Conservation (phyloP, 2,888 invertebrate genomes). For the Drosophila putrida region DNA sequence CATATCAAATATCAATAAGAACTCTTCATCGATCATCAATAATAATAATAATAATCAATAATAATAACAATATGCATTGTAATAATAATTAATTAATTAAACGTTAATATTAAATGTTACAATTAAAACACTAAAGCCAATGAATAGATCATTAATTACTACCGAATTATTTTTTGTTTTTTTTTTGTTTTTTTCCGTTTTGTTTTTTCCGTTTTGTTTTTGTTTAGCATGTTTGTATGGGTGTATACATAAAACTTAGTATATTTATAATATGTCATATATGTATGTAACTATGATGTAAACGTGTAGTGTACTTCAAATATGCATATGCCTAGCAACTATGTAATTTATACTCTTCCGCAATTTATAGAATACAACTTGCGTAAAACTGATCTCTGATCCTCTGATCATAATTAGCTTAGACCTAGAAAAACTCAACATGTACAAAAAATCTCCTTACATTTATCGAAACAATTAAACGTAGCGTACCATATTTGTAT, state of each 20-base stretch:
- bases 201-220: constrained; percentile 24
- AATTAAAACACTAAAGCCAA: constrained; percentile 82
- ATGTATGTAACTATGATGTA: constrained; percentile 18
- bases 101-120: constrained; percentile 64
- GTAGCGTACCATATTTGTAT: constrained; percentile 31
- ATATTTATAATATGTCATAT: constrained; percentile 10
- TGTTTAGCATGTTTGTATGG: constrained; percentile 1
- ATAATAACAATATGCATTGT: constrained; percentile 64
- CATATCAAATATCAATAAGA: constrained; percentile 75
- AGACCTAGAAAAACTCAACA: constrained; percentile 69
- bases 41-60: constrained; percentile 51
- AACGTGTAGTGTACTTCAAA: constrained; percentile 23
- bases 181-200: constrained; percentile 16
- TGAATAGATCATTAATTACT: constrained; percentile 75
- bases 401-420: constrained; percentile 17
- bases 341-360: constrained; percentile 74
- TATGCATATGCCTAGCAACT: constrained; percentile 60
- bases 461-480: constrained; percentile 43
- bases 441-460: constrained; percentile 59
- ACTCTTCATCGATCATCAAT: constrained; percentile 51
- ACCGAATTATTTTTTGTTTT: constrained; percentile 41
- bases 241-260: constrained; percentile 30
- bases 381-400: constrained; percentile 23
- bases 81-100: constrained; percentile 60
- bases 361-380: constrained; percentile 30